A percentile compares a stretch with the other conserved stretches of the same genome.
phyloP scores from a whole-genome alignment of 2,797 vertebrate genomes.

The Melanitta fusca region DNA sequence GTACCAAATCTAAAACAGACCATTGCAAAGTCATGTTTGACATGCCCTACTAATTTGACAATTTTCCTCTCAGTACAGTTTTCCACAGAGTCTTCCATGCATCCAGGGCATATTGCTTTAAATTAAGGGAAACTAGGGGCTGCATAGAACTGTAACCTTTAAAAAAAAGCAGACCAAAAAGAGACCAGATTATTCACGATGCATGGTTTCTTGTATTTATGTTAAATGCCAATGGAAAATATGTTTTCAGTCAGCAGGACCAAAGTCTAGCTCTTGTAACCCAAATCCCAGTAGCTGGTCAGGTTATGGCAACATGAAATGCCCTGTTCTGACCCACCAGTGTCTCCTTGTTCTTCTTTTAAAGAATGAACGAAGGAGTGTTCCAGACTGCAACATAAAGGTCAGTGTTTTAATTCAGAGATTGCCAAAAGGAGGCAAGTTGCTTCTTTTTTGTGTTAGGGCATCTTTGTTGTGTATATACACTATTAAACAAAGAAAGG shows the following conservation, averaged over 20 bases:
- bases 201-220: neutral
- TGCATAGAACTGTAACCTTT: neutral
- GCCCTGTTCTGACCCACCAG: neutral
- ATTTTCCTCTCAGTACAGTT: neutral
- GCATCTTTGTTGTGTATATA: too few species aligned
- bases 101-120: neutral
- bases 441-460: neutral
- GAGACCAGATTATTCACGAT: neutral
- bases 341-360: neutral
- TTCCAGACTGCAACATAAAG: neutral
- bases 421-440: neutral
- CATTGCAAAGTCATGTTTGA: neutral
- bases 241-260: neutral
- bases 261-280: neutral
- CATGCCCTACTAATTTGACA: neutral
- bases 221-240: neutral
- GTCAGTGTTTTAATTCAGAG: neutral
- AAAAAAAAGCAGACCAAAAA: neutral
- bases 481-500: neutral
- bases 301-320: neutral
- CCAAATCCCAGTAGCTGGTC: neutral
- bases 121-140: neutral
- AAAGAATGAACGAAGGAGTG: neutral
- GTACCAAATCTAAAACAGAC: neutral
- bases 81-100: neutral